A percentile compares a stretch with the other conserved stretches of the same genome.
These are phyloP conservation scores for Dynastes maya DNA, from an alignment of 2,888 invertebrate species.

Conservation along the genomic window DNA sequence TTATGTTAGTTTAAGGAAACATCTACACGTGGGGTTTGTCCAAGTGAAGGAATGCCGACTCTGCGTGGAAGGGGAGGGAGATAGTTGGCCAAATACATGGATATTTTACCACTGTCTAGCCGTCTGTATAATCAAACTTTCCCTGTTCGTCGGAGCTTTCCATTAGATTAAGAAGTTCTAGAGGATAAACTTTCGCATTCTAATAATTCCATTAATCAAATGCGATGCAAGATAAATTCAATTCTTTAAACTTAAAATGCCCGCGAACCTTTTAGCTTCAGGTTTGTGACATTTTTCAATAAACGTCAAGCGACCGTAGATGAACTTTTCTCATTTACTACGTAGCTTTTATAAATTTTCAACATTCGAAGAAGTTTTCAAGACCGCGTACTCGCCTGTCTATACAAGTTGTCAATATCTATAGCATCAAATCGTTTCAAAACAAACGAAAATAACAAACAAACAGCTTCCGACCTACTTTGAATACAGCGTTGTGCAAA, in stretches of 20 bases:
- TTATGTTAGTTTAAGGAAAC: too few relatives aligned
- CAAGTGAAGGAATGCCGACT: too few relatives aligned
- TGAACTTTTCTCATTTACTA: conserved; percentile 28
- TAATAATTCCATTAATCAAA: too few relatives aligned
- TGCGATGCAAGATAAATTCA: not conserved
- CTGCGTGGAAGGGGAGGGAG: too few relatives aligned
- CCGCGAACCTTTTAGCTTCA: not conserved
- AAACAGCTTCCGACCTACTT: conserved; percentile 18
- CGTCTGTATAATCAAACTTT: too few relatives aligned
- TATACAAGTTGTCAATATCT: conserved; percentile 36
- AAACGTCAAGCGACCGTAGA: conserved; percentile 13
- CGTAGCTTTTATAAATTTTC: conserved; percentile 21
- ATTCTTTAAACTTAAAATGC: conserved; percentile 1
- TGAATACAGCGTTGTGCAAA: not conserved
- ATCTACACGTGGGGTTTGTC: too few relatives aligned
- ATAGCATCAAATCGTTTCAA: not conserved
- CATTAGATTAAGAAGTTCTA: too few relatives aligned
- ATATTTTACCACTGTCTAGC: too few relatives aligned
- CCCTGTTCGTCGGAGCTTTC: too few relatives aligned
- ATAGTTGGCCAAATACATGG: too few relatives aligned
- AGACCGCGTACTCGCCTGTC: not conserved
- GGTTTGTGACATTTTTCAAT: conserved; percentile 1
- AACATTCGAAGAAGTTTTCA: conserved; percentile 1
- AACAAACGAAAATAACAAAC: not conserved
- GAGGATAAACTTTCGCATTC: too few relatives aligned